Conservation (phyloP, 2,113 vertebrate genomes). For the Casuarius casuarius region DNA sequence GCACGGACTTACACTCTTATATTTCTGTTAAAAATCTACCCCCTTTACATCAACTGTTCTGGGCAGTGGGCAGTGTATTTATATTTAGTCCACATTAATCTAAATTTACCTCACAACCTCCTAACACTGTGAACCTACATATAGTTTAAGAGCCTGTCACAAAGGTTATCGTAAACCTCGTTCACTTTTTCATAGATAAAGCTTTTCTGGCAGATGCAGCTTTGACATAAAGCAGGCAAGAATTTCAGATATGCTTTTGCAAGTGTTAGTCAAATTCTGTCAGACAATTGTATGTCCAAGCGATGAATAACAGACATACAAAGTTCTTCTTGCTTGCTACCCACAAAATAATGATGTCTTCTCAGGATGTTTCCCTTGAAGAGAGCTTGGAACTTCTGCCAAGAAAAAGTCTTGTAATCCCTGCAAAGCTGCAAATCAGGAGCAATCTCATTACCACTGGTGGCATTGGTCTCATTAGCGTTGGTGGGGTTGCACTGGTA, state of each 20-base stretch:
- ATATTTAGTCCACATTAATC: slow-evolving; percentile 39
- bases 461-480: neutral
- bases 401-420: neutral
- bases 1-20: neutral
- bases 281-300: neutral
- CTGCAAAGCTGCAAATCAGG: neutral
- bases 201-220: neutral
- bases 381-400: neutral
- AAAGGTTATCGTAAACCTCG: slow-evolving; percentile 46
- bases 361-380: neutral
- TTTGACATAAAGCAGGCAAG: slow-evolving; percentile 48
- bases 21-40: neutral
- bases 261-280: neutral
- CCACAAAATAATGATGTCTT: too few species aligned
- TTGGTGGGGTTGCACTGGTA: neutral
- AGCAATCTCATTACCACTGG: neutral
- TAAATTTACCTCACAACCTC: slow-evolving; percentile 28
- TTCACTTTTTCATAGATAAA: slow-evolving; percentile 44
- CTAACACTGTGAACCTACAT: neutral
- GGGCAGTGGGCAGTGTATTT: neutral
- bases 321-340: neutral
- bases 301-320: neutral
- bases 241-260: slow-evolving; percentile 28
- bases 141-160: neutral
- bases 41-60: neutral